A percentile compares a stretch with the other conserved stretches of the same genome.
These are phyloP conservation scores for Synanthedon tipuliformis DNA, from an alignment of 2,888 invertebrate genomes.

Conservation along the genomic window DNA sequence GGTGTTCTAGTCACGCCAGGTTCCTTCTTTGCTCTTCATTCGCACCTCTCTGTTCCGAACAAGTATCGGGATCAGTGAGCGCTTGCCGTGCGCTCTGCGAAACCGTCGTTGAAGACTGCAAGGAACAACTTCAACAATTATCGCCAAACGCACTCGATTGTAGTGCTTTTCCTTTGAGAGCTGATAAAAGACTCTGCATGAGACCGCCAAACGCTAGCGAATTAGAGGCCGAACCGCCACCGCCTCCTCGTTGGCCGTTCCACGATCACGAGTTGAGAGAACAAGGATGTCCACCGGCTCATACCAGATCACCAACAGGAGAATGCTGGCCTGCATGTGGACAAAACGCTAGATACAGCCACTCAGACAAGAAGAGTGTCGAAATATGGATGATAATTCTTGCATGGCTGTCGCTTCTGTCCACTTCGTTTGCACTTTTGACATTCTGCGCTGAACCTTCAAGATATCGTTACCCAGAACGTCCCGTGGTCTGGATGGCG, in stretches of 20 bases:
- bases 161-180: conserved; percentile 80
- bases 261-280: conserved; percentile 37
- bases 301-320: conserved; percentile 67
- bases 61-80: conserved; percentile 85
- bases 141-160: conserved; percentile 85
- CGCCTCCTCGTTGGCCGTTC: conserved; percentile 51
- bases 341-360: conserved; percentile 75
- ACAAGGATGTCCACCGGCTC: conserved; percentile 71
- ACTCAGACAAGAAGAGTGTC: conserved; percentile 75
- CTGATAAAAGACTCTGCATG: conserved; percentile 81
- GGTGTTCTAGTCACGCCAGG: conserved; percentile 83
- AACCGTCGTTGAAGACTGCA: conserved; percentile 78
- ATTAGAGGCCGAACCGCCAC: conserved; percentile 49
- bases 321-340: conserved; percentile 77
- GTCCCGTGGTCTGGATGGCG: conserved; percentile 90
- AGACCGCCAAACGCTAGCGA: conserved; percentile 69
- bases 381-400: conserved; percentile 82
- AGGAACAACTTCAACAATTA: conserved; percentile 77
- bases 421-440: conserved; percentile 84
- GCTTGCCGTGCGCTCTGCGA: conserved; percentile 89
- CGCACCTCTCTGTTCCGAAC: conserved; percentile 90
- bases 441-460: conserved; percentile 92
- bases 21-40: conserved; percentile 92
- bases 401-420: conserved; percentile 81
- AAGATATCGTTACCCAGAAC: conserved; percentile 92